Base-by-base conservation (phyloP, 2,888 invertebrate genomes). In the Sinelater perroti region DNA sequence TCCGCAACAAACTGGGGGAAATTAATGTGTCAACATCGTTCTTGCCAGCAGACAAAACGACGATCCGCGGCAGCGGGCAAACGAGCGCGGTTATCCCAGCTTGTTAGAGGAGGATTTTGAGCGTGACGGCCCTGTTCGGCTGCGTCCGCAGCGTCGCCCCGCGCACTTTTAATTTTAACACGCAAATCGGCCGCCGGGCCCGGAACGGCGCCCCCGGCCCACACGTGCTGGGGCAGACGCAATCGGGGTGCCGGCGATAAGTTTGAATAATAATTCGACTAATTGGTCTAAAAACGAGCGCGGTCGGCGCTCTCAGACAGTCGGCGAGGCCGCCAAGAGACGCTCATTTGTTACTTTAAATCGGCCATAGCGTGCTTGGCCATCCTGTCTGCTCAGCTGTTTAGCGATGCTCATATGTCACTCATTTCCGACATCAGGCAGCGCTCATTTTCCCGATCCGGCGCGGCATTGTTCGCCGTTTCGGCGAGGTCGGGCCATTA, bases 371-470 rank as follows among this genome's bases (percentile, higher is more conserved):
- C 76, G 72, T 75, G 75, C 73, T 72, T 73, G 73, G 75, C 72
- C 72, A 73, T 75, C 73, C 75, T 73, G 65, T 77, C 75, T 75
- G 77, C 73, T 78, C 78, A 78, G 78, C 78, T 78, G 78, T 77
- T 78, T 78, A 78, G 77, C 74, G 75, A 75, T 72, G 74, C 77
- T 78, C 78, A 76, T 78, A 77, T 78, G 78, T 78, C 78, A 78
- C 75, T 78, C 78, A 78, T 78, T 78, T 78, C 78, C 78, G 77
- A 78, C 77, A 70, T 70, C 67, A 67, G 66, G 67, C 71, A 69
- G 66, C 66, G 72, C 66, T 70, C 53, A 45, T 33, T 47, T 33
- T 28, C 50, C 46, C 36, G 30, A 40, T 45, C 45, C 36, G 44
- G 26, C 26, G 24, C 28, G 14, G 24, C 40, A 52, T 57, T 52